Evolutionary conservation across 2,888 invertebrate genomes (phyloP), one percentile per base, ranked within the genome.

Genomic region (Drosophila anceps): DNA sequence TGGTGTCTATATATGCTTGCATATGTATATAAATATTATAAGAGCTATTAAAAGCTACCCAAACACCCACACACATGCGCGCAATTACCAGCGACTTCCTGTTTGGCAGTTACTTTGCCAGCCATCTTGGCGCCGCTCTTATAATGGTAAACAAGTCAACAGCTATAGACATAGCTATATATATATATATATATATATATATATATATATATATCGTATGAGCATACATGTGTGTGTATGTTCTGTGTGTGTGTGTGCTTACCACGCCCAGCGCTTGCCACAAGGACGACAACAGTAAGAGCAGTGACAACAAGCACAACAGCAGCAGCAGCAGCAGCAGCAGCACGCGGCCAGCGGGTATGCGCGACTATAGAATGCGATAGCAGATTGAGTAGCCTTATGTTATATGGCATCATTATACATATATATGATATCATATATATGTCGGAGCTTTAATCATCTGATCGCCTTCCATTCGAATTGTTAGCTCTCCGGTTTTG

Each of bases 111-210:
- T 65, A 50, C 75, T 69, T 69, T 62, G 75, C 41, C 75, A 65
- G 69, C 53, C 75, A 74, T 59, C 75, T 55, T 55, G 65, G 46
- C 62, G 44, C 31, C 65, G 39, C 48, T 55, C 50, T 46, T 61
- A 63, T 51, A 51, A 63, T 41, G 59, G 65, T 66, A 75, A 69
- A 75, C 65, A 75, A 75, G 61, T 74, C 69, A 61, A 69, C 61
- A 54, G 65, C 39, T 29, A 37, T 51, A 12, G 55, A n/a, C 10
- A 27, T 31, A n/a, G 31, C 18, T 12, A 10, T 33, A 24, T 43
- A 27, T 20, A 15, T 50, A 8, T 61, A 10, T 41, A 24, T 8
- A 5, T 27, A 35, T 63, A 13, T n/a, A 12, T 48, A n/a, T 37
- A 12, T 48, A 24, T 55, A 18, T 39, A 10, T 41, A 24, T 8